Evolutionary conservation across 2,888 invertebrate genomes (phyloP).

Genomic region (Phortica okadai): DNA sequence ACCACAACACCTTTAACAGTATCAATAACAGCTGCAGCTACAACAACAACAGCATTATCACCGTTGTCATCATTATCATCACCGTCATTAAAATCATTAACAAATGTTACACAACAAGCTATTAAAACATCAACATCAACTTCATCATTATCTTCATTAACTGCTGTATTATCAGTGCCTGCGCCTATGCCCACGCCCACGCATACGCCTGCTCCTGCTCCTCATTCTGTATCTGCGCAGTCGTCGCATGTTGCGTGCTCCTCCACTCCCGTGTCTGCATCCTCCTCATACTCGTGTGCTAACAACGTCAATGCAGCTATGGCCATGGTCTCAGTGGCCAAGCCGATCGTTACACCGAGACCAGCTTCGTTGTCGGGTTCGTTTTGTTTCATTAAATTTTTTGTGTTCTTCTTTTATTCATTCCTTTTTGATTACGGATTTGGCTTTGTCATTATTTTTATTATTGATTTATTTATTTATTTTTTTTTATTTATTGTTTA

Average conservation of each 20-base stretch:
- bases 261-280: slow-evolving; percentile 34
- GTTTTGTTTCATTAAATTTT: slow-evolving; percentile 50
- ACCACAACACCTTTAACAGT: slow-evolving; percentile 38
- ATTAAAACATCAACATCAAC: slow-evolving; percentile 41
- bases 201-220: slow-evolving; percentile 49
- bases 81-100: slow-evolving; percentile 39
- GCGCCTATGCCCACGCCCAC: slow-evolving; percentile 52
- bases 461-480: not conserved
- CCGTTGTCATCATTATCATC: slow-evolving; percentile 16
- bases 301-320: slow-evolving; percentile 47
- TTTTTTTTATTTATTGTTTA: not conserved
- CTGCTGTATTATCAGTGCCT: slow-evolving; percentile 46
- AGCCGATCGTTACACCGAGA: slow-evolving; percentile 76
- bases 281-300: slow-evolving; percentile 56
- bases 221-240: slow-evolving; percentile 37
- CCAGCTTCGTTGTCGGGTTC: slow-evolving; percentile 77
- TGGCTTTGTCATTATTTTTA: not conserved
- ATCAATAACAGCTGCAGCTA: slow-evolving; percentile 32
- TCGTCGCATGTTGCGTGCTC: slow-evolving; percentile 29
- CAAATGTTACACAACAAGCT: slow-evolving; percentile 46
- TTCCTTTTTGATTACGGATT: not conserved
- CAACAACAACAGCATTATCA: slow-evolving; percentile 34
- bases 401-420: slow-evolving; percentile 38
- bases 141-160: slow-evolving; percentile 45
- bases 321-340: slow-evolving; percentile 67